Evolutionary conservation across 2,888 invertebrate species (phyloP).

Genomic region (Copidosoma aretas): DNA sequence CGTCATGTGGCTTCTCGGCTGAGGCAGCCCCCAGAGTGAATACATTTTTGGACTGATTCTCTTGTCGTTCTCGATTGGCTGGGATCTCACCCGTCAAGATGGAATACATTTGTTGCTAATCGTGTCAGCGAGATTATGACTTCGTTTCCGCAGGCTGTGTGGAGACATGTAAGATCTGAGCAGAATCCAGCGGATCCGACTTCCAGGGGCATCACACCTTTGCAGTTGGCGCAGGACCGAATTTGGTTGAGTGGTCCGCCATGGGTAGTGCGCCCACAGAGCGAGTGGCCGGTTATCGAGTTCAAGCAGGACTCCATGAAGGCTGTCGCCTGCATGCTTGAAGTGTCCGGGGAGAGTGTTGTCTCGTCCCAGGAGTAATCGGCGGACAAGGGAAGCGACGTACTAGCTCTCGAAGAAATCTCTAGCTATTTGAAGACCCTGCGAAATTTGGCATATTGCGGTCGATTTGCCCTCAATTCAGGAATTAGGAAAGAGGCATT

Average conservation of each 20-base stretch:
- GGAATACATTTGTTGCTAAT: background rate
- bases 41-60: background rate
- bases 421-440: background rate
- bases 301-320: background rate
- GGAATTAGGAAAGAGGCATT: too few species aligned
- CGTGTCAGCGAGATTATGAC: background rate
- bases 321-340: too few species aligned
- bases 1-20: background rate
- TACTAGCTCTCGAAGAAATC: background rate
- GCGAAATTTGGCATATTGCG: background rate
- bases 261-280: background rate
- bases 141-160: background rate
- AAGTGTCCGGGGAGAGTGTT: too few species aligned
- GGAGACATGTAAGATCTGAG: background rate
- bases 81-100: background rate
- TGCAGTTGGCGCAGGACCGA: background rate
- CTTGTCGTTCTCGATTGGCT: too few species aligned
- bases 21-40: background rate
- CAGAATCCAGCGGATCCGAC: background rate
- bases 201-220: background rate
- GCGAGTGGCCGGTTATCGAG: background rate
- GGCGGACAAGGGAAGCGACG: background rate
- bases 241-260: background rate
- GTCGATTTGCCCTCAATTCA: too few species aligned
- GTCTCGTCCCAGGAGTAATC: background rate